Evolutionary conservation across 1,140 invertebrate genomes (phyloP).

Genomic region (Drosophila elegans): DNA sequence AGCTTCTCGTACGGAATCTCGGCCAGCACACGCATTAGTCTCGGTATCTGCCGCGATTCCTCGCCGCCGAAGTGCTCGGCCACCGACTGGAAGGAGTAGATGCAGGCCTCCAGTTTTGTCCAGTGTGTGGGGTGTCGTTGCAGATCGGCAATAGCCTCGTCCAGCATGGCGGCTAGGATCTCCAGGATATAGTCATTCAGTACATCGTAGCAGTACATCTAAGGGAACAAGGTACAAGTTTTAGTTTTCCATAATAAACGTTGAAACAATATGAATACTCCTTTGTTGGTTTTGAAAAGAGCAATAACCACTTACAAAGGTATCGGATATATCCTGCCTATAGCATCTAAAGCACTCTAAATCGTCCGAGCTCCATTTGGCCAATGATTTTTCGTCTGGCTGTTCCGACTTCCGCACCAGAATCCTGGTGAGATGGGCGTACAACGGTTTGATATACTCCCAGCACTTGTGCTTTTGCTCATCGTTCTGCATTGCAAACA

Average conservation of each 20-base stretch:
- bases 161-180: conserved; percentile 87
- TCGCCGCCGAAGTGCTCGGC: conserved; percentile 90
- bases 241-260: no score
- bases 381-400: conserved; percentile 77
- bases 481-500: conserved; percentile 71
- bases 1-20: conserved; percentile 88
- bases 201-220: conserved; percentile 94
- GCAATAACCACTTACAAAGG: conserved; percentile 87
- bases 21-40: conserved; percentile 89
- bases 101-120: conserved; percentile 88
- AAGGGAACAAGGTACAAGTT: conserved; percentile 19
- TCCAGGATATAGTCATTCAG: conserved; percentile 89
- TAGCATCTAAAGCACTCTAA: conserved; percentile 95
- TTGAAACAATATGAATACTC: no score
- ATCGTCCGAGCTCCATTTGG: conserved; percentile 88
- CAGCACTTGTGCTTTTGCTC: conserved; percentile 74
- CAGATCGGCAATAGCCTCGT: conserved; percentile 85
- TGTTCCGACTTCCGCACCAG: conserved; percentile 80
- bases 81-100: conserved; percentile 93
- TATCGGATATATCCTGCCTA: conserved; percentile 95
- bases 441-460: conserved; percentile 80
- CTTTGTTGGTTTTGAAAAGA: no score
- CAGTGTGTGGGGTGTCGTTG: conserved; percentile 84
- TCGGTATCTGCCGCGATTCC: conserved; percentile 88
- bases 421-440: conserved; percentile 80